Evolutionary conservation across 2,888 invertebrate genomes (phyloP).

Genomic region (Saturnia japonica): DNA sequence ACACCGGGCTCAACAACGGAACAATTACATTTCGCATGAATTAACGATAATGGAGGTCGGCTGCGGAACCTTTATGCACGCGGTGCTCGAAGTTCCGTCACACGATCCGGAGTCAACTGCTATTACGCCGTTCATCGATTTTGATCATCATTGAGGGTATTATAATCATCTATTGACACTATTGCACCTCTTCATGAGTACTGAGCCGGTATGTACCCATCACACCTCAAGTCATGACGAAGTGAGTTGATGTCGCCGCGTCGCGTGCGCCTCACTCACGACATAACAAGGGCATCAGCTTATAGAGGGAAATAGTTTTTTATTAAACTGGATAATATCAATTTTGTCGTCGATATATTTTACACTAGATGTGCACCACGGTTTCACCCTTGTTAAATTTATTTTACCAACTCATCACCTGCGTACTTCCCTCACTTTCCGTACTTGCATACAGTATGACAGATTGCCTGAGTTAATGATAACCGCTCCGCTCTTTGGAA

Average conservation of each 20-base stretch:
- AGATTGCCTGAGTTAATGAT: too few species aligned
- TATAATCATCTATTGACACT: neutral
- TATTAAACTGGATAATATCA: neutral
- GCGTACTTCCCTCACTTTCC: too few species aligned
- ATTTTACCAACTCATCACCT: too few species aligned
- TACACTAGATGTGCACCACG: too few species aligned
- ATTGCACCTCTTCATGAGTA: neutral
- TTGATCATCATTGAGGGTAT: constrained; percentile 19
- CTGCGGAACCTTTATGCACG: constrained; percentile 69
- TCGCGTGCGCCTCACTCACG: constrained; percentile 64
- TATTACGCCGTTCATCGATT: constrained; percentile 46
- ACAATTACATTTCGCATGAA: constrained; percentile 79
- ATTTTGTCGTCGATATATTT: neutral
- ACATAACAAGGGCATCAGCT: constrained; percentile 62
- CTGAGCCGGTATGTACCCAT: neutral
- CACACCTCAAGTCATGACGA: constrained; percentile 22
- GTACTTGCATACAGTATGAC: too few species aligned
- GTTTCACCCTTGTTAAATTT: too few species aligned
- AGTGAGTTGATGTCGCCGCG: constrained; percentile 69
- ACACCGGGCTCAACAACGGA: constrained; percentile 53
- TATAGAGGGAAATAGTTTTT: constrained; percentile 38
- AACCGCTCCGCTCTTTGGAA: too few species aligned
- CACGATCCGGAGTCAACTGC: constrained; percentile 61
- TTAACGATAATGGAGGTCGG: constrained; percentile 70
- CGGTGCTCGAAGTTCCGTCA: constrained; percentile 55